Base-by-base conservation (phyloP, 2,797 vertebrate genomes). In the Leucoraja ocellata region DNA sequence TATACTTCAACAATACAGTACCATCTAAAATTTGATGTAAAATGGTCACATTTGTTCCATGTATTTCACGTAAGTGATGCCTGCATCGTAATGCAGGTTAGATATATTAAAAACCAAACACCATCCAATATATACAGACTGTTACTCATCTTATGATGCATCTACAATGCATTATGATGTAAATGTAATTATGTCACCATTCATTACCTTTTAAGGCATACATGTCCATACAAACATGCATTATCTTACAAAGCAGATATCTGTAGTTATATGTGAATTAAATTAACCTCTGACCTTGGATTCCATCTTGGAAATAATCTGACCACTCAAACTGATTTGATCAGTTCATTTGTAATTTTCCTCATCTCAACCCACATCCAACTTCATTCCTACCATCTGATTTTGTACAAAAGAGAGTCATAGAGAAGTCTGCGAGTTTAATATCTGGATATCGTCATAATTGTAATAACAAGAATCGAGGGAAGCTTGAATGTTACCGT, bases 1-100 rank as follows among this genome's bases (percentile, higher is more conserved):
- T 92, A 92, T 76, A 92, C 90, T 74, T 92, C 90, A 76, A 74
- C 71, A 92, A 74, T 76, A 92, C 90, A 92, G 90, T 58, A 92
- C 68, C 68, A 92, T 92, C 71, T 74, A 92, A 92, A 92, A 76
- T 46, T 76, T 36, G 39, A 25, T n/a, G 39, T 74, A 74, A 76
- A 92, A 54, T 76, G 68, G 46, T 92, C 90, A 92, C 71, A 92
- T 92, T 76, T 92, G 25, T 92, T 91, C 88, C n/a, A 73, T 14
- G 16, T 91, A 91, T 91, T 92, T 74, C 68, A 54, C 74, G 36
- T 74, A 92, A 92, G 25, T 76, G 90, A n/a, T 54, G 39, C 36
- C 36, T 54, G 90, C 68, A 74, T 92, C 25, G 36, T 54, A 76
- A 92, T 92, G 25, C 90, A 54, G 36, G 23, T 92, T 74, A 54